phyloP scores from a whole-genome alignment of 2,113 vertebrate genomes.

The Siniperca knerii region DNA sequence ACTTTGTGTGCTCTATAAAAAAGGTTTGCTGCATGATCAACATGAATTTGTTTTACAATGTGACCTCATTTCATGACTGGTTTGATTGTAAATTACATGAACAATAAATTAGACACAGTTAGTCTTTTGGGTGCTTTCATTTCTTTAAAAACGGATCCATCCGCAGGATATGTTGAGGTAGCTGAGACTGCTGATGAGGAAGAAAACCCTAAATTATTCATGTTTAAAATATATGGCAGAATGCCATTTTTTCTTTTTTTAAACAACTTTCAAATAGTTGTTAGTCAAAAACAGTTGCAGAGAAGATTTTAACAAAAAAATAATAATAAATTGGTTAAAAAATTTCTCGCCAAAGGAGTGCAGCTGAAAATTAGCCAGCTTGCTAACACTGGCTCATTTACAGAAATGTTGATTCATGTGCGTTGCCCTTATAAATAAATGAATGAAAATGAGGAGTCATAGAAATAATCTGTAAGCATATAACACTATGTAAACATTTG shows the following conservation, averaged over 20 bases:
- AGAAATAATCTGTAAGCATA: background rate
- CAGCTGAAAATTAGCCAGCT: no score
- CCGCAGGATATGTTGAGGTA: background rate
- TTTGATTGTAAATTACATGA: background rate
- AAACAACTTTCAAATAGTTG: background rate
- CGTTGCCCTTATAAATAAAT: no score
- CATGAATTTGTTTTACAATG: background rate
- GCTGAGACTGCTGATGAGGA: no score
- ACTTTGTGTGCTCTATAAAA: no score
- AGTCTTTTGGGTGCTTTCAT: no score
- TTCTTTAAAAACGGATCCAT: background rate
- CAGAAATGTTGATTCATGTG: no score
- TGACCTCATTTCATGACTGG: background rate
- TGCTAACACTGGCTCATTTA: no score
- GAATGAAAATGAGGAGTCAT: no score
- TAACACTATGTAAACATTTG: background rate
- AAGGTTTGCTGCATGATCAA: no score
- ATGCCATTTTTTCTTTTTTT: background rate
- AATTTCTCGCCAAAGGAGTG: no score
- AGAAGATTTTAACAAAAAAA: background rate
- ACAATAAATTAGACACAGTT: no score
- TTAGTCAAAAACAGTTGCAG: background rate
- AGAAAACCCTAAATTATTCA: background rate
- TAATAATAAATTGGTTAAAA: no score
- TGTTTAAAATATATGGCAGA: background rate